Conservation (phyloP, 2,113 vertebrate genomes). For the Protobothrops flavoviridis region DNA sequence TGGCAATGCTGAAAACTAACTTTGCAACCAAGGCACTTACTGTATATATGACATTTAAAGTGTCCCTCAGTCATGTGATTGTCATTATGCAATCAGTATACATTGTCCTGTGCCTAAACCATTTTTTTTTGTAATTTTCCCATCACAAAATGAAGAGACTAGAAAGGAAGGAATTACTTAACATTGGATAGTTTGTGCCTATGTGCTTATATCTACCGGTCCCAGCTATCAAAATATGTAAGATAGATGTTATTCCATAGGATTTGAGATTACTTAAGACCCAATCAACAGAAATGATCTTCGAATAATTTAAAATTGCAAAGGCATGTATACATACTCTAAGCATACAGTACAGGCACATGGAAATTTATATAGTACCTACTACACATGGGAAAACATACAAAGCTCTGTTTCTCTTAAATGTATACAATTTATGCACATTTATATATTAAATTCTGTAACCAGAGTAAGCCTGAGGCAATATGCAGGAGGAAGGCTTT, state of each 20-base stretch:
- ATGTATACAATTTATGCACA: neutral
- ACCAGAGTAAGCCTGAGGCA: neutral
- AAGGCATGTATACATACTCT: neutral
- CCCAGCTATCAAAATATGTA: neutral
- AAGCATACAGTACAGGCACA: neutral
- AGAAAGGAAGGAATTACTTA: neutral
- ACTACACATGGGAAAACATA: neutral
- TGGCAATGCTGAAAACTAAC: neutral
- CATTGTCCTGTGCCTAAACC: neutral
- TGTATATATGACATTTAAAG: neutral
- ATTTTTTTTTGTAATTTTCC: neutral
- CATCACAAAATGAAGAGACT: neutral
- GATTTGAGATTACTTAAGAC: neutral
- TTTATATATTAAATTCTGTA: neutral
- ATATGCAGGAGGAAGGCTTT: neutral
- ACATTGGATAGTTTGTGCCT: neutral
- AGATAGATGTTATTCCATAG: slow-evolving; percentile 26
- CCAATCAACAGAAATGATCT: neutral
- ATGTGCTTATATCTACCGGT: neutral
- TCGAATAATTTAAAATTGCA: slow-evolving; percentile 16
- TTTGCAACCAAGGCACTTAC: neutral
- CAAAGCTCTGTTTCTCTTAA: neutral
- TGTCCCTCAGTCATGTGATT: neutral
- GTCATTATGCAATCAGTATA: neutral
- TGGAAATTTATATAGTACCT: neutral